A percentile compares a stretch with the other conserved stretches of the same genome.
phyloP scores from a whole-genome alignment of 2,113 vertebrate genomes.

The Fregata magnificens region DNA sequence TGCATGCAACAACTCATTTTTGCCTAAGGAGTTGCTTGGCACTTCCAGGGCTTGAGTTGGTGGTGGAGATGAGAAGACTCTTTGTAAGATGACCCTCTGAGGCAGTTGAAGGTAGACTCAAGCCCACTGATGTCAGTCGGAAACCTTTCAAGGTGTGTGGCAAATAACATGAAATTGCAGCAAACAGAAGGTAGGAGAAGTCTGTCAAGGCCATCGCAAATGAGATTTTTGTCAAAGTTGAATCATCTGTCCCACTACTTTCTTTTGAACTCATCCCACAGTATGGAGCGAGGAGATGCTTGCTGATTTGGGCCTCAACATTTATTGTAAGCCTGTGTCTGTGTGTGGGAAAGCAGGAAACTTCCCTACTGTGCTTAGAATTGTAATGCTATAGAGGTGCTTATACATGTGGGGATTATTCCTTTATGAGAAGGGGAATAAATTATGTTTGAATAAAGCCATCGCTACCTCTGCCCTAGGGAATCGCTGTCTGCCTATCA shows the following conservation, averaged over 20 bases:
- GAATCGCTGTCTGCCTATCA: not conserved
- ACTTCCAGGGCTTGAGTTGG: not conserved
- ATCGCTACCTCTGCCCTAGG: not conserved
- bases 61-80: not conserved
- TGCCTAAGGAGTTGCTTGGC: not conserved
- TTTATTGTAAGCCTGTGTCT: not conserved
- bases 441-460: not conserved
- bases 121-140: not conserved
- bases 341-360: not conserved
- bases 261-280: not conserved
- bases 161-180: not conserved
- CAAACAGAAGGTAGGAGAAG: not conserved
- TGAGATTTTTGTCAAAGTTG: not conserved
- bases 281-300: not conserved
- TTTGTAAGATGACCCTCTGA: not conserved
- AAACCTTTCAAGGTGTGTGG: not conserved
- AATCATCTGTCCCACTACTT: not conserved
- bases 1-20: not conserved
- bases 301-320: not conserved
- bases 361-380: not conserved
- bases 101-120: not conserved
- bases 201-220: not conserved
- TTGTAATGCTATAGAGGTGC: not conserved
- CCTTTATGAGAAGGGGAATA: not conserved
- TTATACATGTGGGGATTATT: not conserved